Conservation (phyloP, 2,797 vertebrate genomes). For the Gephyroberyx darwinii region DNA sequence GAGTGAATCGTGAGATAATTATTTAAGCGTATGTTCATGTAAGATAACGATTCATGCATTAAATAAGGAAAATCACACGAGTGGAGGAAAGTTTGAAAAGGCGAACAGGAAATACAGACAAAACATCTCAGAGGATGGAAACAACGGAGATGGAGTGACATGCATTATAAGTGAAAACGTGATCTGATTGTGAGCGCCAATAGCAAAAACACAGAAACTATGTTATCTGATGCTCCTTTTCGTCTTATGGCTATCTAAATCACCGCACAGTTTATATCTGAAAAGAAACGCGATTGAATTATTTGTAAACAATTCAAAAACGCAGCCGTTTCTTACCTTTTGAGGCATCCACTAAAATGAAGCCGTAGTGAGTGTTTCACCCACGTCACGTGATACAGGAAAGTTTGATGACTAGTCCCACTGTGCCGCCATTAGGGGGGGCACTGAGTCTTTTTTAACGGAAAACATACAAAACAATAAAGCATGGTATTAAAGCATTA, state of each 20-base stretch:
- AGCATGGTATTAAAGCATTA: no score
- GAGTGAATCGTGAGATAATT: no score
- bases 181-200: no score
- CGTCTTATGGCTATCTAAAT: fast-evolving
- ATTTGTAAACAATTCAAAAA: slow-evolving; percentile 51
- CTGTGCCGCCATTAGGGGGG: no score
- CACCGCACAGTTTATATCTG: fast-evolving
- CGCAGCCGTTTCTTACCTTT: slow-evolving; percentile 58
- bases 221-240: not conserved
- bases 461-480: no score
- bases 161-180: slow-evolving; percentile 5
- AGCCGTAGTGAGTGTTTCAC: slow-evolving; percentile 22
- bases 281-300: not conserved
- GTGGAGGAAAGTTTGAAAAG: not conserved
- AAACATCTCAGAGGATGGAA: slow-evolving; percentile 33
- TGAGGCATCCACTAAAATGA: slow-evolving; percentile 44
- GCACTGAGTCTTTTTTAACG: no score
- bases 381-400: slow-evolving; percentile 62
- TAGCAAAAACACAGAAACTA: no score
- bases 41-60: no score
- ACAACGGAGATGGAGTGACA: slow-evolving; percentile 7
- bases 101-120: not conserved
- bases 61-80: fast-evolving
- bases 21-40: no score
- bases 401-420: no score